Percentiles rank a stretch among this genome's conserved stretches.
These are phyloP conservation scores for Gisinianus flammeolus DNA, from an alignment of 2,888 invertebrate genomes.

Conservation along the genomic window DNA sequence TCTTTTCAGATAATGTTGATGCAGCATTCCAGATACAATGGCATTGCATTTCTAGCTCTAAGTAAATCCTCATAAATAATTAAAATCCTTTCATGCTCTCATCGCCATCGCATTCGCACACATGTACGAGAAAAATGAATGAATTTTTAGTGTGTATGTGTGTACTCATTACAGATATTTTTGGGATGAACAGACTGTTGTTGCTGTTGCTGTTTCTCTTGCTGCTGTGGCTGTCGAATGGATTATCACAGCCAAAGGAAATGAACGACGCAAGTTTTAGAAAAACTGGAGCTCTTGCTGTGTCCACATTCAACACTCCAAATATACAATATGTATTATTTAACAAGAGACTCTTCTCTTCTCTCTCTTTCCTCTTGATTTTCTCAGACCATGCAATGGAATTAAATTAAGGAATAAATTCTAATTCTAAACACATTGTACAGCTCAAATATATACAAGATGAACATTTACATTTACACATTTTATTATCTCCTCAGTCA, in stretches of 20 bases:
- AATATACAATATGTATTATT: too few relatives aligned
- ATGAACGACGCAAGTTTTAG: not conserved
- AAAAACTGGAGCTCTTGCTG: conserved; percentile 18
- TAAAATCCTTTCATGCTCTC: not conserved
- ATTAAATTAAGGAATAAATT: conserved; percentile 33
- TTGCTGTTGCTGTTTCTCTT: not conserved
- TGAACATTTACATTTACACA: not conserved
- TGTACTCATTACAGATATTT: not conserved
- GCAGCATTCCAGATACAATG: too few relatives aligned
- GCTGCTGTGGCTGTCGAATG: not conserved
- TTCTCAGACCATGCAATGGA: conserved; percentile 27
- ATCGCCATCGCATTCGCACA: not conserved
- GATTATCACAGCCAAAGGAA: not conserved
- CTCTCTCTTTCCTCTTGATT: conserved; percentile 10
- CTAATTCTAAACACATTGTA: not conserved
- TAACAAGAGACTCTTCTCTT: not conserved
- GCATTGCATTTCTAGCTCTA: not conserved
- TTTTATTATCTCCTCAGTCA: not conserved
- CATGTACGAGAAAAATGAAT: not conserved
- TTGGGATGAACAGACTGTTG: not conserved
- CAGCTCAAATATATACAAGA: not conserved
- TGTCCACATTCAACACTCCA: not conserved
- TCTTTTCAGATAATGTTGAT: not conserved
- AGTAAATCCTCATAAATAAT: not conserved
- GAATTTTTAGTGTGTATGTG: too few relatives aligned